phyloP scores from a whole-genome alignment of 2,797 vertebrate genomes.

The Rhinophrynus dorsalis region DNA sequence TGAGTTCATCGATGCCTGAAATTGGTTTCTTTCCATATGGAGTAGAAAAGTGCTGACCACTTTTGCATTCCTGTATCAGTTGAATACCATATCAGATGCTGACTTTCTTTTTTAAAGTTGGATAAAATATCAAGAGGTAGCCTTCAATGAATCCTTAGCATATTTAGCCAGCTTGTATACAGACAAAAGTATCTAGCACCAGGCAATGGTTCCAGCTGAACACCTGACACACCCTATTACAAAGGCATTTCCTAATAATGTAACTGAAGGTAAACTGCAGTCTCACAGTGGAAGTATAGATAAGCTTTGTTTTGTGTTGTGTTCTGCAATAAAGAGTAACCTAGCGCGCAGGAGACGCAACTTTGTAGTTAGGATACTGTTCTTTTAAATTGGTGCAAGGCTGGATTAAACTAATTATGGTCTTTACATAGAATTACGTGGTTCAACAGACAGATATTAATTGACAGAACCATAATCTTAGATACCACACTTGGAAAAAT shows the following conservation, averaged over 20 bases:
- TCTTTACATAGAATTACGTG: too few species aligned
- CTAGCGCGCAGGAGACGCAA: background rate
- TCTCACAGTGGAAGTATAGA: slow-evolving; percentile 32
- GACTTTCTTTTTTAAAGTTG: background rate
- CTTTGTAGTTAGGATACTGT: slow-evolving; percentile 9
- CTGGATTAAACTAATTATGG: background rate
- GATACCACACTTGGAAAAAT: too few species aligned
- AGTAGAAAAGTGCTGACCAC: background rate
- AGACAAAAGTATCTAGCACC: slow-evolving; percentile 32
- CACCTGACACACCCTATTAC: slow-evolving; percentile 51
- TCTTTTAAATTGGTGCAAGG: background rate
- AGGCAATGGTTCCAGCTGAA: slow-evolving; percentile 16
- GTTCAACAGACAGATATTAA: too few species aligned
- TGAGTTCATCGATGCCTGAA: slow-evolving; percentile 48
- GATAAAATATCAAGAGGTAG: background rate
- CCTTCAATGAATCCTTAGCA: background rate
- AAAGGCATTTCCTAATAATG: slow-evolving; percentile 51
- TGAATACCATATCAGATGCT: background rate
- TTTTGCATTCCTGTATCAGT: background rate
- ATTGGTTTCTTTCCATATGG: slow-evolving; percentile 32
- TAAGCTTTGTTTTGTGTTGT: slow-evolving; percentile 31
- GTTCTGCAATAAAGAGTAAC: background rate
- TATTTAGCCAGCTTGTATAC: slow-evolving; percentile 1
- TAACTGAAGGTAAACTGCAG: slow-evolving; percentile 49
- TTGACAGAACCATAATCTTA: too few species aligned